Conservation (phyloP, 2,113 vertebrate genomes). For the Esox niger region DNA sequence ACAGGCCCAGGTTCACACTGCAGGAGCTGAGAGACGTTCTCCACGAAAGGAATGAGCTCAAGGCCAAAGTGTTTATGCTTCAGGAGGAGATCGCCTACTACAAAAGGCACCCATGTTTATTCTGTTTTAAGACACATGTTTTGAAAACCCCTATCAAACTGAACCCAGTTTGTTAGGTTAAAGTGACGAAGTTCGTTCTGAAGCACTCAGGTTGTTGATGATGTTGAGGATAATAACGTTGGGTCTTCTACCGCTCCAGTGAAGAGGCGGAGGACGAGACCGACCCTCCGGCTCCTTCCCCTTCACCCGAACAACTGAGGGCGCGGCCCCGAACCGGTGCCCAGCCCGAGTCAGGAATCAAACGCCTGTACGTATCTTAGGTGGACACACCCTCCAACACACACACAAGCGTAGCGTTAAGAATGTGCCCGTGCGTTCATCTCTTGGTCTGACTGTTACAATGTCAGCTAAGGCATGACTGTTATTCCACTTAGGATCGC, state of each 20-base stretch:
- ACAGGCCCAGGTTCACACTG: conserved; percentile 91
- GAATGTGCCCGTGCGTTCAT: not conserved
- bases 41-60: conserved; percentile 95
- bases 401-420: not conserved
- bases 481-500: not conserved
- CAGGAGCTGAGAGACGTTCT: conserved; percentile 96
- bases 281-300: conserved; percentile 67
- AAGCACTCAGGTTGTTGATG: too few relatives aligned
- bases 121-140: too few relatives aligned
- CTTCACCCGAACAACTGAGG: conserved; percentile 68
- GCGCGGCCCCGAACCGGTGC: conserved; percentile 69
- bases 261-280: conserved; percentile 89
- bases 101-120: conserved; percentile 74
- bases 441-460: conserved; percentile 10
- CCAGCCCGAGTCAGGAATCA: conserved; percentile 94
- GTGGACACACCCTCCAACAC: not conserved
- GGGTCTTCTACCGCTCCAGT: conserved; percentile 62
- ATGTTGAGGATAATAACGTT: not conserved
- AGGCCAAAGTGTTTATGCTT: conserved; percentile 93
- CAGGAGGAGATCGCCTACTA: conserved; percentile 97
- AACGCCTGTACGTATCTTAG: conserved; percentile 86
- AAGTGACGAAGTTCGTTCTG: too few relatives aligned
- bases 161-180: too few relatives aligned
- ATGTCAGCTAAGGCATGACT: conserved; percentile 17
- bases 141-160: too few relatives aligned